Conservation (phyloP, 2,888 invertebrate genomes). For the Sycophila texana region DNA sequence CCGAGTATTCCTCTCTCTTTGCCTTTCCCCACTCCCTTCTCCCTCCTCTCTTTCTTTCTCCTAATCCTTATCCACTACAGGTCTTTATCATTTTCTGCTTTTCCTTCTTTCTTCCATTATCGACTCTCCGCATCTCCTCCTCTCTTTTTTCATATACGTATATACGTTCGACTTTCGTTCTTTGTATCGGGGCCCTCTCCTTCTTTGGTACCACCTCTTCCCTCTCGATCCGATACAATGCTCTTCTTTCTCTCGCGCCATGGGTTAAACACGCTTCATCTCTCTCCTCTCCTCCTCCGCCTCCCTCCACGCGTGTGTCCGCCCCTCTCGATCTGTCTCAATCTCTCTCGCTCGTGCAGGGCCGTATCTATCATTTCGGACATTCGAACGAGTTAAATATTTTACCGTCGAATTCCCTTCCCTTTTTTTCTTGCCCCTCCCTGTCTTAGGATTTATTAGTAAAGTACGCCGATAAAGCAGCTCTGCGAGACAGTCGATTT, state of each 20-base stretch:
- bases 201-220: background rate
- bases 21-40: conserved; percentile 16
- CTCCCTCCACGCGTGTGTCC: conserved; percentile 1
- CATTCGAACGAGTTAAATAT: conserved; percentile 31
- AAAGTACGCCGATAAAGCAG: conserved; percentile 16
- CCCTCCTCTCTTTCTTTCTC: conserved; percentile 40
- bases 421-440: background rate
- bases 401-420: conserved; percentile 2
- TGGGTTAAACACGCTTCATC: conserved; percentile 1
- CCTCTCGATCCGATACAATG: conserved; percentile 11
- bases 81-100: conserved; percentile 32
- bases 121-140: conserved; percentile 24
- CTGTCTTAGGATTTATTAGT: too few relatives aligned
- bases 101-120: conserved; percentile 23
- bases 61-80: conserved; percentile 22
- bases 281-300: conserved; percentile 2
- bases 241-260: conserved; percentile 11
- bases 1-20: background rate
- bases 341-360: conserved; percentile 46
- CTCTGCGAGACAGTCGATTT: background rate
- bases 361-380: conserved; percentile 42
- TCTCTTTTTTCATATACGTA: background rate
- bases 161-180: background rate
- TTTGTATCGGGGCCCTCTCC: conserved; percentile 14
- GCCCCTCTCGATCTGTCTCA: conserved; percentile 48